A percentile compares a stretch with the other conserved stretches of the same genome.
Evolutionary conservation across 1,140 invertebrate species (phyloP).

Genomic region (Plectrocnemia conspersa): DNA sequence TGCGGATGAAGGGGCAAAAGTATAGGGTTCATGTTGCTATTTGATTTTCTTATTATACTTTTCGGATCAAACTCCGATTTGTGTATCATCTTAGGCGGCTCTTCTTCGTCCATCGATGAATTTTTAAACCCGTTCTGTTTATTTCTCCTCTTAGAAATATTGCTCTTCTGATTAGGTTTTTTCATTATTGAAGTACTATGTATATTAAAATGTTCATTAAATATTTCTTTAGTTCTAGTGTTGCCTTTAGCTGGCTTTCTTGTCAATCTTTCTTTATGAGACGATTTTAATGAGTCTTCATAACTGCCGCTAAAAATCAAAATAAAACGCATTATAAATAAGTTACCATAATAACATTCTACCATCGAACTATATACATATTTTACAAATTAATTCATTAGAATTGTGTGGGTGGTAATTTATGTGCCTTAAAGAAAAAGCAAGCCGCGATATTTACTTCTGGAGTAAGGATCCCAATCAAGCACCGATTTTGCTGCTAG

Average conservation of each 20-base stretch:
- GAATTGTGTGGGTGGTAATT: not conserved
- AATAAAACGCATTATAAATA: not conserved
- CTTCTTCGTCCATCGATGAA: constrained; percentile 12
- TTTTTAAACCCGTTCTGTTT: constrained; percentile 12
- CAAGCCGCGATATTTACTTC: constrained; percentile 32
- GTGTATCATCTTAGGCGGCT: constrained; percentile 8
- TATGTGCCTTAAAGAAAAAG: constrained; percentile 1
- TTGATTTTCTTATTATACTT: constrained; percentile 18
- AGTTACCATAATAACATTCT: not conserved
- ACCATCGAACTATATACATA: not conserved
- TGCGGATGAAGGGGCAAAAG: constrained; percentile 17
- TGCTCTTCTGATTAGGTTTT: constrained; percentile 22
- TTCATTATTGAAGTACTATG: constrained; percentile 29
- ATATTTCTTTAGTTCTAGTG: constrained; percentile 9
- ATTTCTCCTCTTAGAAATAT: constrained; percentile 16
- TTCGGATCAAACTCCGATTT: constrained; percentile 24
- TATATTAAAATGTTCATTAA: constrained; percentile 23
- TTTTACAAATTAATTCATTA: not conserved
- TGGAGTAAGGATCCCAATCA: constrained; percentile 52
- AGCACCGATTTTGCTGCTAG: constrained; percentile 43
- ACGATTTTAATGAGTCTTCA: constrained; percentile 60
- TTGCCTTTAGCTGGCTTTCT: constrained; percentile 27
- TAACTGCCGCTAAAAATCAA: constrained; percentile 54
- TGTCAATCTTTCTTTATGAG: constrained; percentile 26
- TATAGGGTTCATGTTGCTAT: constrained; percentile 15